Base-by-base conservation (phyloP, 2,888 invertebrate species). In the Rhamnusium bicolor region DNA sequence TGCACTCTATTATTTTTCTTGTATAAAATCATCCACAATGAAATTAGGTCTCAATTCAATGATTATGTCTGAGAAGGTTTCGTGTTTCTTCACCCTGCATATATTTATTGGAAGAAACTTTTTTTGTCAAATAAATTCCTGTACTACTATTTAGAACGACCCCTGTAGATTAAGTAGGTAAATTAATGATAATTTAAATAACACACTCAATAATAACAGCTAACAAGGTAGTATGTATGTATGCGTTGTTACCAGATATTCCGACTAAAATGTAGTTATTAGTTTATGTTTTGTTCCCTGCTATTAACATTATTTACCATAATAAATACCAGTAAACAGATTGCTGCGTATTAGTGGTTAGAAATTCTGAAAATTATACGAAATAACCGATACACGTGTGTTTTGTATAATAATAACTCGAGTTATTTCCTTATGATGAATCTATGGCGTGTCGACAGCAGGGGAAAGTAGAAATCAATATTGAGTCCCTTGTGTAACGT, bases 401-500 rank as follows among this genome's bases (percentile, higher is more conserved):
- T 54, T 54, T 54, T 24, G 24, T 10, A 54, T n/a, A n/a, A 21
- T 54, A 27, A 56, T 56, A 27, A 21, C 56, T 8, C 14, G 56
- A n/a, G 56, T 29, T 24, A 16, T 27, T 56, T 54, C 29, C 56
- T 56, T 27, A 6, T 21, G 56, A n/a, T 21, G 54, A 40, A 40
- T 40, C 12, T 40, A 12, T 40, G 24, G 54, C 14, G 24, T 29
- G 27, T 7, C 7, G 24, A 16, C 29, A 24, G 24, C 24, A 29
- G 27, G 56, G 27, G 27, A 56, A 29, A 14, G 14, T 14, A 14
- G n/a, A 56, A 56, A 56, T 56, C 56, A 29, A 56, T 56, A 56
- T 56, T 2, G 29, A 10, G 24, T 29, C 24, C 27, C 51, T 19
- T 18, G 19, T 19, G 19, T 8, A 1, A 18, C n/a, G 10, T 7